Evolutionary conservation across 2,888 invertebrate species (phyloP).

Genomic region (Cataglyphis altisquamis): DNA sequence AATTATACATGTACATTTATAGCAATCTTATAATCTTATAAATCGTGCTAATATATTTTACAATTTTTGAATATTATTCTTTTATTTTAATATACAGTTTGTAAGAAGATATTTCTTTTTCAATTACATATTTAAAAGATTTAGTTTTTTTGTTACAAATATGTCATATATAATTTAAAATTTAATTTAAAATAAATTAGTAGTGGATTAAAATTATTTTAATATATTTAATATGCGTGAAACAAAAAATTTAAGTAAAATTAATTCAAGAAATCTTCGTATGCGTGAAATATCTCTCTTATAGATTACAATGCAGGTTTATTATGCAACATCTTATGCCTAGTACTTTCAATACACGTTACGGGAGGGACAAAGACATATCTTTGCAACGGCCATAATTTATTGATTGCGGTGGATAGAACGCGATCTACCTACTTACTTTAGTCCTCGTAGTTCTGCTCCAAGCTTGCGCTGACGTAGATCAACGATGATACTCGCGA

Average conservation of each 20-base stretch:
- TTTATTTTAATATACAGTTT: neutral
- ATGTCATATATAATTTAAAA: neutral
- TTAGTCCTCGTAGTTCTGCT: conserved; percentile 32
- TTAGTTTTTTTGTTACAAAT: neutral
- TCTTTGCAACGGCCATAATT: conserved; percentile 70
- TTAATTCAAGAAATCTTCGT: neutral
- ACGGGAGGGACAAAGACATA: conserved; percentile 48
- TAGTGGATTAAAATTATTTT: neutral
- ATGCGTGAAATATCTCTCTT: neutral
- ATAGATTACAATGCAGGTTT: conserved; percentile 23
- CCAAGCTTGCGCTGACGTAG: conserved; percentile 57
- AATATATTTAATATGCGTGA: neutral
- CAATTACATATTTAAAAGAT: neutral
- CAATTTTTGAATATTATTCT: conserved; percentile 13
- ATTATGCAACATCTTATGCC: neutral
- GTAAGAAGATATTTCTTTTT: neutral
- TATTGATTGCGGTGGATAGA: conserved; percentile 64
- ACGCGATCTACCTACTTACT: conserved; percentile 57
- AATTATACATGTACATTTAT: neutral
- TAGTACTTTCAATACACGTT: conserved; percentile 29
- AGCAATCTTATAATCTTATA: neutral
- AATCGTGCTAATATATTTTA: neutral
- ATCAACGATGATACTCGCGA: conserved; percentile 66
- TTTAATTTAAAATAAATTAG: neutral
- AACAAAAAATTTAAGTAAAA: neutral